Evolutionary conservation across 1,140 invertebrate genomes (phyloP).

Genomic region (Caenorhabditis tropicalis): DNA sequence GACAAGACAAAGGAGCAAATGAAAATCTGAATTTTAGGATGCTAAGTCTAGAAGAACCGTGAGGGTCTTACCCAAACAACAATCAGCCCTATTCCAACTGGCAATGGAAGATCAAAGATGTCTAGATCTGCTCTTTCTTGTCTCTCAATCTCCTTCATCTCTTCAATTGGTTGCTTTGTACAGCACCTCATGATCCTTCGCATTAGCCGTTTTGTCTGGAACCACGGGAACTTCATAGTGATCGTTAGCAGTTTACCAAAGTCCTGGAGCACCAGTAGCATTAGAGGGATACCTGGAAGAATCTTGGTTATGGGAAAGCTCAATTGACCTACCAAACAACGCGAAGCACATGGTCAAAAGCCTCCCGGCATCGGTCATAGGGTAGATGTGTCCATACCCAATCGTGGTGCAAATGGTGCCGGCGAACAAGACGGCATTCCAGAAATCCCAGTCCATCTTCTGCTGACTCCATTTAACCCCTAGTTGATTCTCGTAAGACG

Average conservation of each 20-base stretch:
- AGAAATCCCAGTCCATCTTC: constrained; percentile 60
- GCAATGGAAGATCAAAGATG: constrained; percentile 56
- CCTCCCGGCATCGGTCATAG: constrained; percentile 52
- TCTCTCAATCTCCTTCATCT: constrained; percentile 57
- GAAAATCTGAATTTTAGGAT: constrained; percentile 41
- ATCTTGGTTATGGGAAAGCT: neutral
- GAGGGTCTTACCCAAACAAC: constrained; percentile 49
- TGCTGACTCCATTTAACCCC: constrained; percentile 59
- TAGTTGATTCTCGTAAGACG: constrained; percentile 49
- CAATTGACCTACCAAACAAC: constrained; percentile 22
- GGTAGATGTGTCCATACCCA: constrained; percentile 60
- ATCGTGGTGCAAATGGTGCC: constrained; percentile 60
- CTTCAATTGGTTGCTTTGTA: constrained; percentile 58
- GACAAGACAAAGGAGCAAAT: constrained; percentile 57
- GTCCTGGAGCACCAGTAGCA: constrained; percentile 57
- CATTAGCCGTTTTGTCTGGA: constrained; percentile 57
- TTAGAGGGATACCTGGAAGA: constrained; percentile 52
- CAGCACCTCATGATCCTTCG: constrained; percentile 54
- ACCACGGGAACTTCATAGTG: constrained; percentile 59
- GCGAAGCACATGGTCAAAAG: constrained; percentile 58
- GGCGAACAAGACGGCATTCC: constrained; percentile 57
- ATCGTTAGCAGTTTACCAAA: constrained; percentile 58
- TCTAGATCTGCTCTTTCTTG: constrained; percentile 50
- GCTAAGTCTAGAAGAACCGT: neutral
- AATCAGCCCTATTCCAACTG: constrained; percentile 54